Evolutionary conservation across 2,113 vertebrate species (phyloP).

Genomic region (Lipotes vexillifer): DNA sequence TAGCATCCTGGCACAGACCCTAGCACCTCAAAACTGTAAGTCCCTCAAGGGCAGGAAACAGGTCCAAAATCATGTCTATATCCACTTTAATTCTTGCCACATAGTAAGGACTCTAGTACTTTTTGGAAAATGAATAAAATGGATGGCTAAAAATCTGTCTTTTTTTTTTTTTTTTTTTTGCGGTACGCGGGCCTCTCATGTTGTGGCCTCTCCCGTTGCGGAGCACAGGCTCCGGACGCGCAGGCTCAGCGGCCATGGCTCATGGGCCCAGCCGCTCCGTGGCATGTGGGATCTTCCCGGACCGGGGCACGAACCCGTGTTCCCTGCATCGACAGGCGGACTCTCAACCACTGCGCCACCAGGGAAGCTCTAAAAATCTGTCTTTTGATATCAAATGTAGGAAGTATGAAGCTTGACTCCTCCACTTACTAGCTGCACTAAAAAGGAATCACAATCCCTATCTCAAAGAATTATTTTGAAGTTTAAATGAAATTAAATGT

Average conservation of each 20-base stretch:
- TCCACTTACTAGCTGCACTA: background rate
- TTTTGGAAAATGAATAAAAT: background rate
- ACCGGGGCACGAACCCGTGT: no score
- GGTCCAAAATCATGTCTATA: background rate
- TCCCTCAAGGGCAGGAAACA: background rate
- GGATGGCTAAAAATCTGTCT: background rate
- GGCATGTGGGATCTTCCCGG: no score
- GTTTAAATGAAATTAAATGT: background rate
- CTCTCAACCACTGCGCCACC: no score
- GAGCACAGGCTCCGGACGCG: no score
- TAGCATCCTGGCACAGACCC: background rate
- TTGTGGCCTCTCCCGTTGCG: no score
- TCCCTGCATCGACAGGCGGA: no score
- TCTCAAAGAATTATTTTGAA: background rate
- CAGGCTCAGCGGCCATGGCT: no score
- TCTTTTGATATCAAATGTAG: background rate
- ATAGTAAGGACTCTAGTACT: background rate
- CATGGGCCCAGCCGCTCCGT: no score
- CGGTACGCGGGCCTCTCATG: no score
- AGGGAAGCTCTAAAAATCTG: background rate
- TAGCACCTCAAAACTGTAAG: background rate
- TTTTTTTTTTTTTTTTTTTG: no score
- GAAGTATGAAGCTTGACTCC: background rate
- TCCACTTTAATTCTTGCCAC: background rate
- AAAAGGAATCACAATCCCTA: background rate